Evolutionary conservation across 2,797 vertebrate genomes (phyloP).

Genomic region (Macropus fuliginosus): DNA sequence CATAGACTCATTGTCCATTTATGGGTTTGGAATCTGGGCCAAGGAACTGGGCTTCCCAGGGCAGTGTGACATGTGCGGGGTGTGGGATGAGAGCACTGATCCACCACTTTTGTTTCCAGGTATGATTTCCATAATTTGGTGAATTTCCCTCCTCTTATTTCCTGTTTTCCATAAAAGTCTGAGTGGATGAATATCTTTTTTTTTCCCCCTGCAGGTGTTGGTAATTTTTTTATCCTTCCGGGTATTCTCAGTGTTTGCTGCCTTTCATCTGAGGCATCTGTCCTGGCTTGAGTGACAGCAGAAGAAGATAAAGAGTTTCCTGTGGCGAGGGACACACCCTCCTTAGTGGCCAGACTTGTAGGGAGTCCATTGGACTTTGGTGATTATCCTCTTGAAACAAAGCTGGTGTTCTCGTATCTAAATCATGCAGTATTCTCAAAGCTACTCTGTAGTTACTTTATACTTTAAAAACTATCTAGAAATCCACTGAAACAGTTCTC

Average conservation of each 20-base stretch:
- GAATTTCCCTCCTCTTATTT: slow-evolving; percentile 75
- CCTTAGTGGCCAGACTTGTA: background rate
- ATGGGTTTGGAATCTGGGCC: slow-evolving; percentile 29
- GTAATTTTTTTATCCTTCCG: slow-evolving; percentile 67
- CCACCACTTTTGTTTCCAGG: slow-evolving; percentile 74
- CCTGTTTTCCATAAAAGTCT: slow-evolving; percentile 77
- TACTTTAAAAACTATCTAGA: background rate
- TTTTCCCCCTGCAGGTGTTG: slow-evolving; percentile 71
- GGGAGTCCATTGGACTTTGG: background rate
- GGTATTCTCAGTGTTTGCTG: slow-evolving; percentile 34
- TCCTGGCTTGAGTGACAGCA: background rate
- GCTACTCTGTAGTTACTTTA: background rate
- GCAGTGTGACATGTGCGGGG: slow-evolving; percentile 25
- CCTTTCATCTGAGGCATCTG: slow-evolving; percentile 66
- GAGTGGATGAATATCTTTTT: slow-evolving; percentile 65
- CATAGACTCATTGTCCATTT: slow-evolving; percentile 26
- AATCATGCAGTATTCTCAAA: background rate
- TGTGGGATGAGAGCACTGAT: background rate
- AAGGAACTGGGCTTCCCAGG: slow-evolving; percentile 51
- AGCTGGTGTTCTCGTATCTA: background rate
- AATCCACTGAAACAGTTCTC: background rate
- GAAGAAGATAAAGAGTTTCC: slow-evolving; percentile 30
- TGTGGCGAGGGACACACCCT: background rate
- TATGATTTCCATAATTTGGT: slow-evolving; percentile 71
- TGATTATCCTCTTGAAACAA: background rate